Evolutionary conservation across 2,797 vertebrate species (phyloP).

Genomic region (Tauraco hartlaubi): DNA sequence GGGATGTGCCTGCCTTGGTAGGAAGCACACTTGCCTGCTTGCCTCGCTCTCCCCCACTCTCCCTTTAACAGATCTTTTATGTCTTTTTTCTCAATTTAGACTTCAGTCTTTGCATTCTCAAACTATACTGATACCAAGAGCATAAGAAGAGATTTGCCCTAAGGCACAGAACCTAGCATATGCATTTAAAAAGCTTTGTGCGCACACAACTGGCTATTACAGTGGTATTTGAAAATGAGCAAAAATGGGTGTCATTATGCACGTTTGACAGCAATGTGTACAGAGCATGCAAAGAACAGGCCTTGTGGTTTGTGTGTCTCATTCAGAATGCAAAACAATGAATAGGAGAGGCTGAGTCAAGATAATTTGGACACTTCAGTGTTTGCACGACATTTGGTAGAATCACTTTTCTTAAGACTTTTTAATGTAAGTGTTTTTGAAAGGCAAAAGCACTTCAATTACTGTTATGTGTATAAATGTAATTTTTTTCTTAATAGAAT

Average conservation of each 20-base stretch:
- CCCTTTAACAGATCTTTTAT: not conserved
- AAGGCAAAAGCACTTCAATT: not conserved
- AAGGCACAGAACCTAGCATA: not conserved
- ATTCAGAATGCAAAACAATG: not conserved
- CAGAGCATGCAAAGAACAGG: not conserved
- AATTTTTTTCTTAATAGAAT: not conserved
- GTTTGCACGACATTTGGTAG: not conserved
- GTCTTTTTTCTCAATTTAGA: not conserved
- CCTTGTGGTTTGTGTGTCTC: not conserved
- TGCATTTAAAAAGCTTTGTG: slow-evolving; percentile 30
- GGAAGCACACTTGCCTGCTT: not conserved
- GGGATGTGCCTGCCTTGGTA: not conserved
- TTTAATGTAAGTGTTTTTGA: not conserved
- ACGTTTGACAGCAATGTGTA: not conserved
- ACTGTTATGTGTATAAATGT: not conserved
- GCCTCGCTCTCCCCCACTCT: not conserved
- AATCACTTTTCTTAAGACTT: not conserved
- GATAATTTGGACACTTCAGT: not conserved
- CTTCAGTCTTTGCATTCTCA: slow-evolving; percentile 1
- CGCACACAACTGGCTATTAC: slow-evolving; percentile 11
- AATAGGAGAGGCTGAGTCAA: not conserved
- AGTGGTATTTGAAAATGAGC: slow-evolving; percentile 34
- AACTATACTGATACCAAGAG: not conserved
- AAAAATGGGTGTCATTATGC: slow-evolving; percentile 11
- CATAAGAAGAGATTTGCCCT: slow-evolving; percentile 16